Base-by-base conservation (phyloP, 30 jellyfish, hydroid and myxozoan genomes). In the Pelagia noctiluca region DNA sequence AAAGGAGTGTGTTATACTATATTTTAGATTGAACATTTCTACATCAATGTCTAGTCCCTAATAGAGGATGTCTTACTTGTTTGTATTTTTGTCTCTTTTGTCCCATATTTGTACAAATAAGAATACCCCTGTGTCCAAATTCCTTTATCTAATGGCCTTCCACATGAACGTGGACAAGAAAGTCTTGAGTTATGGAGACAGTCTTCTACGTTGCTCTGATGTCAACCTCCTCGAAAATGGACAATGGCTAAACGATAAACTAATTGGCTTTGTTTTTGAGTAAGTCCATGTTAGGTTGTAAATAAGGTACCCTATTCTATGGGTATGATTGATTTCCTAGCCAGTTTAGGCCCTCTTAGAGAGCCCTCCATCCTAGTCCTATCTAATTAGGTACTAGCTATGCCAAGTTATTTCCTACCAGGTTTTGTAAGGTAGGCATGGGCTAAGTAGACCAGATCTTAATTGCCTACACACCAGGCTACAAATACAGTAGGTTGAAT, bases 261-360 rank as follows among this genome's bases (percentile, higher is more conserved):
- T 90, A 28, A 68, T 90, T 68, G 95, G 95, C 34, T 90, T 90
- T 47, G 83, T 77, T 36, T 82, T 78, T 36, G 97, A 90, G 97
- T 90, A 48, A 83, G 95, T 75, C 13, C 3, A 5, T 16, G 5
- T 24, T 68, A 36, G 16, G 5, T 68, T 2, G 18, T 21, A 3
- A 25, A 22, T 31, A 42, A 5, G 57, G 57, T 42, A 5, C 8
- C 57, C 57, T 42, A 8, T 42, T 42, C 8, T 8, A 10, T 52
- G 12, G 12, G 16, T 3, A 19, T 52, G 12, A 30, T 52, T 52
- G 68, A 4, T 52, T 10, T 25, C n/a, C n/a, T n/a, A 19, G 26
- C 68, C 21, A 10, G 26, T 5, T 19, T 19, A 52, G 26, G 16
- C 12, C 21, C 7, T 30, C 2, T 8, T 30, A 52, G 2, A 52